A percentile compares a stretch with the other conserved stretches of the same genome.
Evolutionary conservation across 1,140 invertebrate genomes (phyloP).

Genomic region (Drusus annulatus): DNA sequence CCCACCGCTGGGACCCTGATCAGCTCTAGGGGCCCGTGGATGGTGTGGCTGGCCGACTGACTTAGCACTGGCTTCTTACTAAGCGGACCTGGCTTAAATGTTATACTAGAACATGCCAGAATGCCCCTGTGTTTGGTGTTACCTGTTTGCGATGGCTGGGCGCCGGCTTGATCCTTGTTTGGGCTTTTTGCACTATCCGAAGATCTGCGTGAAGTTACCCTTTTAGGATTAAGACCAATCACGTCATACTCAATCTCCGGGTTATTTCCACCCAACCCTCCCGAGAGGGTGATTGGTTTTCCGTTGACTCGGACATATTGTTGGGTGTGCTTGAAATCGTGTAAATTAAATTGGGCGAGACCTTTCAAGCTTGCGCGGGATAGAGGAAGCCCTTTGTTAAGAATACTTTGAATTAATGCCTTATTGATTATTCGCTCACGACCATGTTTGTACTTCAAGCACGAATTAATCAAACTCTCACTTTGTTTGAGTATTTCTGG

Average conservation of each 20-base stretch:
- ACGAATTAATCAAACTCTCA: constrained; percentile 22
- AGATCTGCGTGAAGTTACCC: neutral
- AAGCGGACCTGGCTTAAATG: constrained; percentile 64
- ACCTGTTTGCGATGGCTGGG: neutral
- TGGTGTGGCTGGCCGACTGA: constrained; percentile 53
- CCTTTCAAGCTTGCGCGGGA: constrained; percentile 40
- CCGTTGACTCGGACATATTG: constrained; percentile 35
- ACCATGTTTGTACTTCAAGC: neutral
- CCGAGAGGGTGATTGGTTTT: constrained; percentile 33
- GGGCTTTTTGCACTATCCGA: neutral
- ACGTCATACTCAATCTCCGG: neutral
- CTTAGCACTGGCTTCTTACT: constrained; percentile 63
- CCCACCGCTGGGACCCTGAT: constrained; percentile 62
- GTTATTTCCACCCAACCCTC: constrained; percentile 45
- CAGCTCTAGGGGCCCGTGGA: constrained; percentile 54
- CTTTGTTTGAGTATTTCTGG: neutral
- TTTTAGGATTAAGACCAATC: neutral
- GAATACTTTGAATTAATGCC: constrained; percentile 18
- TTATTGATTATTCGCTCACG: neutral
- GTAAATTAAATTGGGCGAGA: constrained; percentile 37
- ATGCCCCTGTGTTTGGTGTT: constrained; percentile 46
- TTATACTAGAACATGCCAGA: constrained; percentile 38
- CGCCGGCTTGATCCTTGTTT: constrained; percentile 3
- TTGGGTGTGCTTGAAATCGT: constrained; percentile 26
- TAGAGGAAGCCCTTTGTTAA: constrained; percentile 22